phyloP scores from a whole-genome alignment of 1,140 invertebrate genomes.

The Orius insidiosus region DNA sequence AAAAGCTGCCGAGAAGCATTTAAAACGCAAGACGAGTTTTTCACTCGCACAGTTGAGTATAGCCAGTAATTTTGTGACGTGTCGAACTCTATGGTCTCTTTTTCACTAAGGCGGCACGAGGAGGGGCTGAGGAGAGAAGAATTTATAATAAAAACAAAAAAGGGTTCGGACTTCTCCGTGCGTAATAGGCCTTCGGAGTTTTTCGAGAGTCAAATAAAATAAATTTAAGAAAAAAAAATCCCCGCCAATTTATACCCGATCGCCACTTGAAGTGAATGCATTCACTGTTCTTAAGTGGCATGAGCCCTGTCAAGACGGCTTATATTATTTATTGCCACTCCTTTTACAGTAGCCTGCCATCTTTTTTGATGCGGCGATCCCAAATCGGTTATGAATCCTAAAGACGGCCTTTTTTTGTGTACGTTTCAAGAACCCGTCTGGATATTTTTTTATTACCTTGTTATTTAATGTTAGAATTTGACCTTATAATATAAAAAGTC shows the following conservation, averaged over 20 bases:
- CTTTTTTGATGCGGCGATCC: not conserved
- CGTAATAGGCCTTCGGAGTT: not conserved
- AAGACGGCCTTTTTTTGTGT: no score
- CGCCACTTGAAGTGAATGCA: slow-evolving; percentile 8
- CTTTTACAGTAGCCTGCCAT: slow-evolving; percentile 1
- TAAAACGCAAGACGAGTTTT: no score
- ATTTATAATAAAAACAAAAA: not conserved
- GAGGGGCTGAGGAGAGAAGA: not conserved
- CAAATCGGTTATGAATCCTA: no score
- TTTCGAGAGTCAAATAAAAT: not conserved
- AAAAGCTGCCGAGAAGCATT: no score
- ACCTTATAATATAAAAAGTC: no score
- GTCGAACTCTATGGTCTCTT: slow-evolving; percentile 2
- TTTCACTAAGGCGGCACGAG: not conserved
- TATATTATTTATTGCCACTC: slow-evolving; percentile 6
- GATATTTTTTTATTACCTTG: no score
- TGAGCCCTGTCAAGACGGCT: not conserved
- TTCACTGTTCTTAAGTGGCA: slow-evolving; percentile 7
- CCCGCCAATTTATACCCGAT: slow-evolving; percentile 6
- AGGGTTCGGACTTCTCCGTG: not conserved
- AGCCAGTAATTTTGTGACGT: no score
- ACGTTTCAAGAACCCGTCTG: no score
- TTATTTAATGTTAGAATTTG: no score
- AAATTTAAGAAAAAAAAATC: not conserved
- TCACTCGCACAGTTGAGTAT: no score